A percentile compares a stretch with the other conserved stretches of the same genome.
Conservation (phyloP, 2,113 vertebrate genomes). For the Porphyrio hochstetteri region DNA sequence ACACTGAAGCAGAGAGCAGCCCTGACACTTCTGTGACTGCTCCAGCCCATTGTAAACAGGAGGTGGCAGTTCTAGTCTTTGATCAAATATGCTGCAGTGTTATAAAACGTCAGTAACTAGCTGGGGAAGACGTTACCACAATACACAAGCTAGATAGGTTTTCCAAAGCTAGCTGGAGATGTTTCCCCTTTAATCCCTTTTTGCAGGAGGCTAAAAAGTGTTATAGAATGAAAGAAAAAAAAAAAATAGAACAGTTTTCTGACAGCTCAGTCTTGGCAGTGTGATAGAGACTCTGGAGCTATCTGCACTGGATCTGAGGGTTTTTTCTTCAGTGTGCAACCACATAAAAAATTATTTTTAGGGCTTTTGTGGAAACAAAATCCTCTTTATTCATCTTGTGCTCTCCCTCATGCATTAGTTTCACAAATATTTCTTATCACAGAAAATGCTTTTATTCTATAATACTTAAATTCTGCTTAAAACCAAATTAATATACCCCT, state of each 20-base stretch:
- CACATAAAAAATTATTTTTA: not conserved
- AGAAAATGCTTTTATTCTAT: not conserved
- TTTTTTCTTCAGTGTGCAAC: not conserved
- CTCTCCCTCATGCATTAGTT: not conserved
- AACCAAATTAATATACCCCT: not conserved
- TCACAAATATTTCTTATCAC: not conserved
- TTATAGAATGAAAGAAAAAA: not conserved
- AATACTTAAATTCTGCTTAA: not conserved
- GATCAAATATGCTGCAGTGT: conserved; percentile 30
- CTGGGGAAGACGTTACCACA: conserved; percentile 8
- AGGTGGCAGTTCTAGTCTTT: conserved; percentile 58
- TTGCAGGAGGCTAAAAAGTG: conserved; percentile 4
- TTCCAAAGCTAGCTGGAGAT: not conserved
- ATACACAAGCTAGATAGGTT: conserved; percentile 17
- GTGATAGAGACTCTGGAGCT: not conserved
- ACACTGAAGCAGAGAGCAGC: not conserved
- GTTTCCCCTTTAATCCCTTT: not conserved
- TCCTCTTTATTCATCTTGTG: not conserved
- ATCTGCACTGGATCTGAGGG: not conserved
- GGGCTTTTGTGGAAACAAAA: not conserved
- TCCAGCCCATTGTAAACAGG: conserved; percentile 46
- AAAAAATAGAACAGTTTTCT: not conserved
- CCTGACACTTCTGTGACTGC: conserved; percentile 3
- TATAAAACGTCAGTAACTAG: conserved; percentile 33
- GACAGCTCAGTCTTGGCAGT: not conserved